phyloP scores from a whole-genome alignment of 2,797 vertebrate genomes.

The Eulemur mongoz region DNA sequence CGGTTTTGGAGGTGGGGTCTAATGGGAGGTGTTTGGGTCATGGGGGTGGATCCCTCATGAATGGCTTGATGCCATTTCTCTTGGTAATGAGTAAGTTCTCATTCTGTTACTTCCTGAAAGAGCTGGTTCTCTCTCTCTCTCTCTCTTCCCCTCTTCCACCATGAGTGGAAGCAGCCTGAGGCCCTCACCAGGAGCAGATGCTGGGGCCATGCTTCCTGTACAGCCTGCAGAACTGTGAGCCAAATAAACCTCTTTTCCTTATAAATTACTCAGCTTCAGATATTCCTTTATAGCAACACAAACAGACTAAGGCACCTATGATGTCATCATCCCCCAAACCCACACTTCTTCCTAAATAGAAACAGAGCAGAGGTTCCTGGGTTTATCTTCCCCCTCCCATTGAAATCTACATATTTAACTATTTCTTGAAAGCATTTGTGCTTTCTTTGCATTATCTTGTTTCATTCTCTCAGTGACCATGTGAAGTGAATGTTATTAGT shows the following conservation, averaged over 20 bases:
- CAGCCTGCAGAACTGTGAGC: not conserved
- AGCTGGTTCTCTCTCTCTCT: not conserved
- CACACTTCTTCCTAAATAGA: constrained; percentile 18
- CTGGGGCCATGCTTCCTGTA: not conserved
- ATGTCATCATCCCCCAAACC: not conserved
- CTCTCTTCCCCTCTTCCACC: too few species aligned
- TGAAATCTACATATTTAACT: not conserved
- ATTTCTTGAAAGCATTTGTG: constrained; percentile 25
- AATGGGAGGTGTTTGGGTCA: not conserved
- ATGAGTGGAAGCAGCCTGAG: not conserved
- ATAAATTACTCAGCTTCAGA: not conserved
- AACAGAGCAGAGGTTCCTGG: not conserved
- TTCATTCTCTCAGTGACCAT: not conserved
- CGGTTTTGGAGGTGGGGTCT: not conserved
- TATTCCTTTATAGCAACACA: not conserved
- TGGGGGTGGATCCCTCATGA: not conserved
- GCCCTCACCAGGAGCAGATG: not conserved
- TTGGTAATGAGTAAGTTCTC: not conserved
- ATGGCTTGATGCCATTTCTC: not conserved
- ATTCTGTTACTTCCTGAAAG: not conserved
- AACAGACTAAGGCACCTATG: not conserved
- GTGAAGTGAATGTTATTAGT: not conserved
- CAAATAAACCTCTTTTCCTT: not conserved
- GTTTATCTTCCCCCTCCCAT: not conserved
- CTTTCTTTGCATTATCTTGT: not conserved